Base-by-base conservation (phyloP, 2,888 invertebrate species). In the Netelia virgata region DNA sequence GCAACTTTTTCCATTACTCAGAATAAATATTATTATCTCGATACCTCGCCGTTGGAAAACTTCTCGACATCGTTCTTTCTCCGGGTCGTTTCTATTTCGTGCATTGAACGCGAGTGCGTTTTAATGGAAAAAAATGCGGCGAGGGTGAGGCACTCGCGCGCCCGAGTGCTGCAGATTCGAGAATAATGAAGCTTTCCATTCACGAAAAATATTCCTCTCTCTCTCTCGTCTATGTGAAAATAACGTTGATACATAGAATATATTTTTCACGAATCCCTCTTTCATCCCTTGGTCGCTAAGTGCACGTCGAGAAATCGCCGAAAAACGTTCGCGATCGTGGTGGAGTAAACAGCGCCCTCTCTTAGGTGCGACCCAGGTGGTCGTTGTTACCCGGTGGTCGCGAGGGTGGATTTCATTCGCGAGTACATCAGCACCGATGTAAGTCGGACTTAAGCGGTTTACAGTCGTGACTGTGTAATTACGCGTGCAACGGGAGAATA, bases 391-490 rank as follows among this genome's bases (percentile, higher is more conserved):
- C 6, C 36, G 36, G 47, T 47, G 47, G 47, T 36, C 36, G 53
- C 41, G 36, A 36, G 50, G 6, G 20, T 18, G 36, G 53, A 41
- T 70, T 70, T 69, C 50, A 41, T 70, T 18, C 55, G 59, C 11
- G 50, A 3, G 55, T 53, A 16, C 63, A 63, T 61, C 53, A 61
- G 66, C 66, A n/a, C 23, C 41, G 43, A 78, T 66, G 64, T 70
- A 75, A 83, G 70, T 83, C 64, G 66, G 75, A 53, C 61, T 73
- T 61, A 68, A 83, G 79, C 79, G 83, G 80, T 55, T 80, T 80
- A 76, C 75, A 61, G 59, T 59, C n/a, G 75, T 61, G 80, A 66
- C 70, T 79, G 72, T 64, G 83, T 76, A 84, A 84, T 84, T 84
- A 80, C 53, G 61, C 76, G 83, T 72, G 75, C 72, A 66, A 80